These are phyloP conservation scores for Sphyrna mokarran DNA, from an alignment of 2,113 vertebrate genomes.

Conservation along the genomic window DNA sequence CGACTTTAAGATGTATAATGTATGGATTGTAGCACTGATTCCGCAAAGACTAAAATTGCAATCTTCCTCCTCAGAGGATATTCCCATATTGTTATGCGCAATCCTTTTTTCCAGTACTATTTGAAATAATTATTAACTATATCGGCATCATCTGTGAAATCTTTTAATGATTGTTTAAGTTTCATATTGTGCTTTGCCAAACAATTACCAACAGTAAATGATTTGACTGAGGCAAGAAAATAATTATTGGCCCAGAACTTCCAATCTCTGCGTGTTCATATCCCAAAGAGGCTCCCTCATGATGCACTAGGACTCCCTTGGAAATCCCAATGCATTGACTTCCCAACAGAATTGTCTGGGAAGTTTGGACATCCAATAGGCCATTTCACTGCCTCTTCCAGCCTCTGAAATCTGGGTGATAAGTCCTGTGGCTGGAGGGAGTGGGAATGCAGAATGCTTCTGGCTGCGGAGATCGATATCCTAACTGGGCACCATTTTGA, in stretches of 20 bases:
- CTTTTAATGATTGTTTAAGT: neutral
- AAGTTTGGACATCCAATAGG: no score
- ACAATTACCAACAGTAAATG: neutral
- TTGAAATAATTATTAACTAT: conserved; percentile 10
- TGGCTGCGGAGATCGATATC: no score
- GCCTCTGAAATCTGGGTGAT: no score
- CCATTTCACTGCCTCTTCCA: no score
- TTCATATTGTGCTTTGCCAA: neutral
- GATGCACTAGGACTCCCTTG: no score
- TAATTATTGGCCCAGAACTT: neutral
- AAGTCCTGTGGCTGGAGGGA: no score
- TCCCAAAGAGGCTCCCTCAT: no score
- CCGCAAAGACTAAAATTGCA: conserved; percentile 21
- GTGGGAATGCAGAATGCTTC: no score
- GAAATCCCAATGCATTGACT: no score
- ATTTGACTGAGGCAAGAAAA: neutral
- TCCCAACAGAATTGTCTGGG: no score
- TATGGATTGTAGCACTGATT: conserved; percentile 19
- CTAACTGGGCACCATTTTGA: no score
- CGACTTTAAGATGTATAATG: conserved; percentile 16
- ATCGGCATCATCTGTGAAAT: neutral
- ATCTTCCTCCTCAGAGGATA: neutral
- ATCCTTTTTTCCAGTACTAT: neutral
- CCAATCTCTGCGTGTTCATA: no score
- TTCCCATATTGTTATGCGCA: conserved; percentile 2